Conservation (phyloP, 1,140 invertebrate genomes). For the Episyrphus balteatus region DNA sequence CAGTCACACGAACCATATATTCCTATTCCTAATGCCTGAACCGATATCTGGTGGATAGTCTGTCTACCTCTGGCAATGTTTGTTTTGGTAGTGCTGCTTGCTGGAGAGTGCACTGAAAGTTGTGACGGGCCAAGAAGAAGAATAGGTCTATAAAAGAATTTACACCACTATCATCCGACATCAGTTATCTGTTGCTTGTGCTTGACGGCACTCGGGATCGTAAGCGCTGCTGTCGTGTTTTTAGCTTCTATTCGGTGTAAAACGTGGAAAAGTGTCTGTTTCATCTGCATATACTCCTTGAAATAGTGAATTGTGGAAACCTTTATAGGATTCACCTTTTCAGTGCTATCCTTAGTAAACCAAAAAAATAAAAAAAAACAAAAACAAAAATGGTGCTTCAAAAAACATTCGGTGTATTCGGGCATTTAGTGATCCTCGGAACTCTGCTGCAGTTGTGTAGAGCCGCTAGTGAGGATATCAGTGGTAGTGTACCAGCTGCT, state of each 20-base stretch:
- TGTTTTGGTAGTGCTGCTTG: conserved; percentile 2
- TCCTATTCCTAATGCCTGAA: too few relatives aligned
- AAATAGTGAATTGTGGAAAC: too few relatives aligned
- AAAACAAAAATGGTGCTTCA: neutral
- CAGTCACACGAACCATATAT: too few relatives aligned
- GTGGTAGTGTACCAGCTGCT: conserved; percentile 2
- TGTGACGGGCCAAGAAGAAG: too few relatives aligned
- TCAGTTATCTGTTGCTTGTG: neutral
- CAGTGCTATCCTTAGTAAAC: too few relatives aligned
- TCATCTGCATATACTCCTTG: too few relatives aligned
- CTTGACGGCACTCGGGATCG: neutral
- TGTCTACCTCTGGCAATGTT: neutral
- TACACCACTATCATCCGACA: neutral
- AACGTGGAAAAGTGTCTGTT: too few relatives aligned
- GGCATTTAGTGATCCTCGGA: conserved; percentile 21
- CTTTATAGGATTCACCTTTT: too few relatives aligned
- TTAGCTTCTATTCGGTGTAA: neutral
- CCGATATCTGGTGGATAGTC: too few relatives aligned
- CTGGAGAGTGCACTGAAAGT: neutral
- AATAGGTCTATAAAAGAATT: conserved; percentile 1
- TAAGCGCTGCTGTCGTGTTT: too few relatives aligned
- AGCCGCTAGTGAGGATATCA: conserved; percentile 19
- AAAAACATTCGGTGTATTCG: neutral
- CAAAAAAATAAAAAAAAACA: too few relatives aligned
- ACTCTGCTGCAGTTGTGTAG: neutral